Conservation (phyloP, 1,140 invertebrate genomes). For the Orussus abietinus region DNA sequence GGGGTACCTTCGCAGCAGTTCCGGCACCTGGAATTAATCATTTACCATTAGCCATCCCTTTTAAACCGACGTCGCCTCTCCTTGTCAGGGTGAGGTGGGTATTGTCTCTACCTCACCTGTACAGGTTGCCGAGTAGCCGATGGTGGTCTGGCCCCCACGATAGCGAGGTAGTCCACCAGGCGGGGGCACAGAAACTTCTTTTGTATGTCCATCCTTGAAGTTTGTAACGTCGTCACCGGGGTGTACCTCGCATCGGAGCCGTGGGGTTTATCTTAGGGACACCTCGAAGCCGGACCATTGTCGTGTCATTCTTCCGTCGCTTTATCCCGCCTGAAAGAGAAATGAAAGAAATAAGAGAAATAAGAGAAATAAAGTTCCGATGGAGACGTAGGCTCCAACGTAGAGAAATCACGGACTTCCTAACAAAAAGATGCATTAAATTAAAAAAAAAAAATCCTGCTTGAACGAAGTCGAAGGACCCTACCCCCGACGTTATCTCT, state of each 20-base stretch:
- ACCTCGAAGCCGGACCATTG: constrained; percentile 24
- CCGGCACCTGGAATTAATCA: constrained; percentile 70
- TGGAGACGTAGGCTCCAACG: no score
- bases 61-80: no score
- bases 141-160: constrained; percentile 82
- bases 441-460: no score
- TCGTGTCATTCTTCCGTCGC: constrained; percentile 21
- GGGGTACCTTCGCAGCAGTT: constrained; percentile 93
- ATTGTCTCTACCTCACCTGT: constrained; percentile 66
- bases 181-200: constrained; percentile 79
- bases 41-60: no score
- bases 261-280: constrained; percentile 15
- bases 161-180: constrained; percentile 91
- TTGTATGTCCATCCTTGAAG: constrained; percentile 60
- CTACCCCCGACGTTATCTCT: no score
- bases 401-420: no score
- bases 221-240: constrained; percentile 41
- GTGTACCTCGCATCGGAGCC: constrained; percentile 13
- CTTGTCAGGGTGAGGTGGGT: no score
- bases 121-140: constrained; percentile 69
- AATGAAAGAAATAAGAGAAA: no score
- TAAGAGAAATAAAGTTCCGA: no score
- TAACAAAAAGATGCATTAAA: no score
- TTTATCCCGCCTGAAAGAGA: not conserved
- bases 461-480: no score